Base-by-base conservation (phyloP, 37 sponge, comb jelly and placozoan genomes). In the Tethya wilhelma region DNA sequence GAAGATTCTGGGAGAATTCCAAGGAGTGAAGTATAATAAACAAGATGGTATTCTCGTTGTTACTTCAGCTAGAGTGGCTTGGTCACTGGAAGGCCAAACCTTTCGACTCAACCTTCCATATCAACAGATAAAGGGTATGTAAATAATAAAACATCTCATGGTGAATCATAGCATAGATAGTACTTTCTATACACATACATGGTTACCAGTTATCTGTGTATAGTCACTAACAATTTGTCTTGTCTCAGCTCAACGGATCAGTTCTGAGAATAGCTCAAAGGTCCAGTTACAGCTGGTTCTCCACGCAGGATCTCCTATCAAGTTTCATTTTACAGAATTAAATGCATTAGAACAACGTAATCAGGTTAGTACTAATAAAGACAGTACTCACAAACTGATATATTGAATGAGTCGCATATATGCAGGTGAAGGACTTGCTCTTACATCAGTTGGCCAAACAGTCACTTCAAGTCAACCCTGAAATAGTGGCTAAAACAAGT, bases 281-380 rank as follows among this genome's bases (percentile, higher is more conserved):
- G 84, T 96, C 1, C 96, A 96, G 70, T 71, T 96, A 38, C 96
- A 96, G 65, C 44, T 93, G 31, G 64, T 93, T n/a, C 85, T 96
- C 0, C 76, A 84, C 57, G 63, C 84, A 44, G 78, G 63, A 25
- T 56, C 89, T 0, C 49, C 40, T 20, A 33, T 68, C 36, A 88
- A 80, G 45, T 96, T 96, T 44, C 96, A 96, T 45, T 96, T 93
- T 69, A 79, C 79, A 31, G 89, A 82, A 22, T 67, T 36, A 4
- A 43, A 75, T 39, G 84, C 91, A 1, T 32, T 64, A 0, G 39
- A n/a, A 8, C 85, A 89, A 32, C 64, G 96, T 38, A 46, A 85
- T 60, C 44, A 60, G 59, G 88, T 79, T 29, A 67, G 23, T 29
- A 36, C 32, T 5, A 7, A 37, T 38, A 3, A 37, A 5, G 25